Conservation (phyloP, 2,113 vertebrate genomes). For the Pithys albifrons region DNA sequence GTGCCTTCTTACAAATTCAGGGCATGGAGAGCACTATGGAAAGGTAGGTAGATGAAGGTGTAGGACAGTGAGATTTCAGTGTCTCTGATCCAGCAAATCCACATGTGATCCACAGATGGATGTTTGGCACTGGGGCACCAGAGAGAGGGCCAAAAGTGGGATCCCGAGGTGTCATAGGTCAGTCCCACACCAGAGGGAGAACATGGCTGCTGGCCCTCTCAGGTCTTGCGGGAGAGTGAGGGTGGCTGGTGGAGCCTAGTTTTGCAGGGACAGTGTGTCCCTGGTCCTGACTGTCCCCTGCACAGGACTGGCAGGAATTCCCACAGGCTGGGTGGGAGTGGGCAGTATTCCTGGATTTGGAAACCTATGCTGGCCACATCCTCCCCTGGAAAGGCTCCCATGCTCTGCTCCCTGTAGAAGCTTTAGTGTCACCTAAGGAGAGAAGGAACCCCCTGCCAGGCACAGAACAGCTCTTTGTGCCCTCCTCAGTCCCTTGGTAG, state of each 20-base stretch:
- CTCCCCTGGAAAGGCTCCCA: neutral
- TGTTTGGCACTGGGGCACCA: neutral
- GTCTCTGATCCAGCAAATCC: neutral
- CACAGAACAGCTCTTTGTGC: neutral
- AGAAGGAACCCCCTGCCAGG: neutral
- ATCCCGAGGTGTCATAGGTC: rapidly evolving
- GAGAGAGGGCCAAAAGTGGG: neutral
- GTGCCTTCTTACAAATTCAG: neutral
- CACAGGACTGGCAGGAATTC: neutral
- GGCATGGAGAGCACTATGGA: neutral
- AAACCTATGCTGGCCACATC: neutral
- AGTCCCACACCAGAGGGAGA: neutral
- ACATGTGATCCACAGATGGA: too few relatives aligned
- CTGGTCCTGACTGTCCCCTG: neutral
- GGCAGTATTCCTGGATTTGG: neutral
- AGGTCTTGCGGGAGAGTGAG: neutral
- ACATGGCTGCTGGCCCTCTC: neutral
- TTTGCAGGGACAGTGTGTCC: neutral
- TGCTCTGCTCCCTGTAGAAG: neutral
- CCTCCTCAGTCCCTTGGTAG: neutral
- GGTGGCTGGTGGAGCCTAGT: neutral
- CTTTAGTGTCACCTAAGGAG: neutral
- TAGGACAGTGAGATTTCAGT: neutral
- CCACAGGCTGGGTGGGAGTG: neutral
- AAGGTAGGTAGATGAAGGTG: neutral